Base-by-base conservation (phyloP, 2,797 vertebrate genomes). In the Kryptopterus vitreolus region DNA sequence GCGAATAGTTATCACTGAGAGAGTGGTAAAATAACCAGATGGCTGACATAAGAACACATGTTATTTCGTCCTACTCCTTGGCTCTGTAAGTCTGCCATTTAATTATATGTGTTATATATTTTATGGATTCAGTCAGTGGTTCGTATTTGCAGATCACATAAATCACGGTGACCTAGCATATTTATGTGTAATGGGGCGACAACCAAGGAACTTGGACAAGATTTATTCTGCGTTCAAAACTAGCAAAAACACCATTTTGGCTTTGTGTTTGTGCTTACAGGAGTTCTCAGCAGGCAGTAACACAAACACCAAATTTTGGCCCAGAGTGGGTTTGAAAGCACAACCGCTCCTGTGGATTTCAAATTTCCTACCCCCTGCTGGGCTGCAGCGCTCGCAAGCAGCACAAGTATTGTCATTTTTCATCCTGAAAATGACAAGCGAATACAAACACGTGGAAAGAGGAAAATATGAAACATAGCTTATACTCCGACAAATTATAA, bases 321-420 rank as follows among this genome's bases (percentile, higher is more conserved):
- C 24, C 35, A 59, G 58, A 58, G 33, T 74, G 33, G n/a, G 33
- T 74, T 59, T 58, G 35, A 59, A 74, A 74, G 43, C 38, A 74
- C 15, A 43, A 43, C 13, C 53, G 38, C 11, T 38, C n/a, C 13
- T 20, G 53, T 58, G n/a, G 53, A 43, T 43, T 38, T 74, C 35
- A 74, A 58, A 74, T 5, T 74, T 59, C 3, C n/a, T 16, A 74
- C 35, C 55, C 22, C 55, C 55, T 59, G 35, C 12, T 20, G 55
- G 3, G 12, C 55, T 74, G 3, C 29, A 72, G 24, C 2, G 18
- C 12, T 74, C 1, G 3, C 15, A 59, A 59, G 20, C 55, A 59
- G 72, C 55, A 73, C 52, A 74, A 29, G 38, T 20, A 58, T 18
- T 74, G n/a, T 11, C 35, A 59, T 59, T 59, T 59, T 4, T 74